Base-by-base conservation (phyloP, 1,140 invertebrate species). In the Colletes latitarsis region DNA sequence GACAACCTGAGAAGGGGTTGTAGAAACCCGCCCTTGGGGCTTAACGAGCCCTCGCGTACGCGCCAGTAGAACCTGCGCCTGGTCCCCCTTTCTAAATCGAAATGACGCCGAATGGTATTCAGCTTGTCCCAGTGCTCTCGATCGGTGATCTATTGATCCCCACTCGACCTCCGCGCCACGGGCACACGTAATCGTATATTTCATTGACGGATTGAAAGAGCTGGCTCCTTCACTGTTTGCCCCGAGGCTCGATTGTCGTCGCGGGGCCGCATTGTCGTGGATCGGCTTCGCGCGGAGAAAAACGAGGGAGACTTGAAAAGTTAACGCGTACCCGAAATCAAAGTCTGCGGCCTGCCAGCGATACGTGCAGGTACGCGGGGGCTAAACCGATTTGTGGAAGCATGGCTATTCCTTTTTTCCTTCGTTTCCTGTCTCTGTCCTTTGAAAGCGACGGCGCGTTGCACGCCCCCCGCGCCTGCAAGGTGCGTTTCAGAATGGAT, bases 141-240 rank as follows among this genome's bases (percentile, higher is more conserved):
- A 86, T 90, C 87, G 81, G 76, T 89, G 90, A 92, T 92, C 89
- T 91, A 90, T 89, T 85, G 78, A 90, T 88, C 88, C 88, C 89
- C 88, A 91, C 90, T 91, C 90, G 89, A 91, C 88, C 89, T 84
- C 75, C 53, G 52, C 43, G 69, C 82, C 62, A 73, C 57, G 52
- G 63, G 83, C 63, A 77, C 62, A 67, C 66, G 79, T 89, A 89
- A 89, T 89, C 88, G 84, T 85, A 90, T 90, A 91, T 91, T 91
- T 92, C 88, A 92, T 91, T 87, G 77, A 70, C 84, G 80, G 85
- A 74, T 46, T 86, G 78, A 85, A 89, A 81, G 75, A 76, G 55
- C 66, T 12, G 19, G 39, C 75, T 63, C 71, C 63, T 77, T 78
- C 63, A 46, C 46, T 83, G 77, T 88, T 87, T 83, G 67, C 78